Conservation (phyloP, 2,888 invertebrate species). For the Aphodius sticticus region DNA sequence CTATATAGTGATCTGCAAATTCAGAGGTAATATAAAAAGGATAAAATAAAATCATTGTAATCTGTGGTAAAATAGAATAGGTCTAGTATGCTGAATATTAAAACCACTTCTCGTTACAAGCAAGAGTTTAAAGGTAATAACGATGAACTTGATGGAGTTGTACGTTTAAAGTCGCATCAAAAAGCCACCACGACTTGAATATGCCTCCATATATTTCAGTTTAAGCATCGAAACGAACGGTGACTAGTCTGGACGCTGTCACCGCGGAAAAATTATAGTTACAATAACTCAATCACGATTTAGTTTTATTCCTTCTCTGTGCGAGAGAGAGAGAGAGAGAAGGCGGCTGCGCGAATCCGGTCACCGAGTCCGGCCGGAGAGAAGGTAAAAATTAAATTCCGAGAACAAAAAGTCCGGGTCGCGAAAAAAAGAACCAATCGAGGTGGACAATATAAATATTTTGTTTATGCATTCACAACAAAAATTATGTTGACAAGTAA, state of each 20-base stretch:
- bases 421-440: constrained; percentile 56
- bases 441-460: constrained; percentile 62
- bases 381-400: constrained; percentile 59
- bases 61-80: neutral
- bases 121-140: constrained; percentile 20
- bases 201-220: constrained; percentile 23
- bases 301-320: constrained; percentile 54
- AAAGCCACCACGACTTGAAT: constrained; percentile 20
- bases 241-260: constrained; percentile 31
- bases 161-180: constrained; percentile 19
- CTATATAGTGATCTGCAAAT: no score
- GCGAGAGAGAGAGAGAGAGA: constrained; percentile 35
- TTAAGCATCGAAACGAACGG: constrained; percentile 9
- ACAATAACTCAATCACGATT: constrained; percentile 62
- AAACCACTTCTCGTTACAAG: neutral
- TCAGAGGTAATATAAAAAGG: no score
- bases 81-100: neutral
- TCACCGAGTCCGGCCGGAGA: constrained; percentile 32
- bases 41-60: no score
- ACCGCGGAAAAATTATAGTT: constrained; percentile 47
- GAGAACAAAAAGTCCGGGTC: constrained; percentile 52
- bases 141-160: constrained; percentile 17
- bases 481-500: constrained; percentile 63
- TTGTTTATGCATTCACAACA: constrained; percentile 62
- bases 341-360: neutral